Conservation (phyloP, 2,888 invertebrate species). For the Diploptera punctata region DNA sequence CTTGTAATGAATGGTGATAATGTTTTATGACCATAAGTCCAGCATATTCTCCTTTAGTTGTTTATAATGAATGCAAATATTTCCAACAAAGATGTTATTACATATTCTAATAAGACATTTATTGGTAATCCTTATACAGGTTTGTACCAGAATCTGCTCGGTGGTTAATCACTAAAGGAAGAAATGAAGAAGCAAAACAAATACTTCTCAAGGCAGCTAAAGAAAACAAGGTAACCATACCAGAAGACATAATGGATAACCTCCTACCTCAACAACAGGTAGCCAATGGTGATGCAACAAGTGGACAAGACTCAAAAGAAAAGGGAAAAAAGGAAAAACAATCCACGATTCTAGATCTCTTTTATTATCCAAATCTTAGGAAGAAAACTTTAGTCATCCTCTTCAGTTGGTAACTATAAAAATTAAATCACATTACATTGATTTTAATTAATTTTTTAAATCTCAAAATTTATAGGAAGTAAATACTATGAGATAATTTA, state of each 20-base stretch:
- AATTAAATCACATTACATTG: too few species aligned
- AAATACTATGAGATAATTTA: background rate
- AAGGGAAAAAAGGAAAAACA: constrained; percentile 52
- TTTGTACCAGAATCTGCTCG: constrained; percentile 77
- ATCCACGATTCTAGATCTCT: constrained; percentile 63
- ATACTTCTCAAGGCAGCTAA: constrained; percentile 68
- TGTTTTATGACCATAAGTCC: too few species aligned
- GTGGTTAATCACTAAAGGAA: constrained; percentile 72
- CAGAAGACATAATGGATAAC: constrained; percentile 60
- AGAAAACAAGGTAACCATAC: constrained; percentile 67
- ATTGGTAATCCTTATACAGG: too few species aligned
- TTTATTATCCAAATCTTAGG: constrained; percentile 66
- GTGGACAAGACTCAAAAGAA: constrained; percentile 53
- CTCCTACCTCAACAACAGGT: constrained; percentile 53
- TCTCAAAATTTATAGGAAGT: background rate
- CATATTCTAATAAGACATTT: too few species aligned
- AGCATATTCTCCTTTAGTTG: too few species aligned
- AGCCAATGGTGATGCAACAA: constrained; percentile 30
- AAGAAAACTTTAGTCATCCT: constrained; percentile 71
- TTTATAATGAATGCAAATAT: too few species aligned
- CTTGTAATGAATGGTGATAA: too few species aligned
- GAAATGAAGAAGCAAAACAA: constrained; percentile 65
- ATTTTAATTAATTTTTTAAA: constrained; percentile 42
- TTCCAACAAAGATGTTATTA: too few species aligned
- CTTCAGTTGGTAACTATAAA: constrained; percentile 78